phyloP scores from a whole-genome alignment of 2,797 vertebrate genomes.

The Scleropages formosus region DNA sequence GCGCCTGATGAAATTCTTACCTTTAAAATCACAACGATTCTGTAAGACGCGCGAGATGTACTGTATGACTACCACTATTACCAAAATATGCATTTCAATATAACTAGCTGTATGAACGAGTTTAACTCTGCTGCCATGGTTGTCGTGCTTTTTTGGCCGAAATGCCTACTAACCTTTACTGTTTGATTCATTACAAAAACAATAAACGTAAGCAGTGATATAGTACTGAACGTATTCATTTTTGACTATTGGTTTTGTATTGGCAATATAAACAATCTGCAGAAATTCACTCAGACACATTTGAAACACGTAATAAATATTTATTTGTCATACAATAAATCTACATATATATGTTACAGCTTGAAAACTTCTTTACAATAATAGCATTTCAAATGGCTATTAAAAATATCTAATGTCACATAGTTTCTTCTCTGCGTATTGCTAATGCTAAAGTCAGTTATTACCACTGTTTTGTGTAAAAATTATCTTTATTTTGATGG shows the following conservation, averaged over 20 bases:
- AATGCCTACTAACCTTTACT: no score
- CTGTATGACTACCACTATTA: no score
- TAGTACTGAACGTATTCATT: not conserved
- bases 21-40: no score
- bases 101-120: no score
- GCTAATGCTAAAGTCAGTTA: slow-evolving; percentile 51
- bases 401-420: slow-evolving; percentile 43
- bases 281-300: slow-evolving; percentile 29
- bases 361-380: slow-evolving; percentile 59
- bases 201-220: no score
- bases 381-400: slow-evolving; percentile 52
- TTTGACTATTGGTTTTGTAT: not conserved
- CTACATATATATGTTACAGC: slow-evolving; percentile 58
- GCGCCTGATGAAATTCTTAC: no score
- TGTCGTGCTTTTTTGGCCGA: no score
- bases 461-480: slow-evolving; percentile 37
- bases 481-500: slow-evolving; percentile 33
- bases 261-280: not conserved
- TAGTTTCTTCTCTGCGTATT: slow-evolving; percentile 47
- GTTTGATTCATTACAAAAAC: no score
- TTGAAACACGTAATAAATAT: slow-evolving; percentile 71
- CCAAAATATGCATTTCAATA: no score
- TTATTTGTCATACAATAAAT: slow-evolving; percentile 69
- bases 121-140: no score
- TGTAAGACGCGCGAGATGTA: no score